Evolutionary conservation across 2,797 vertebrate species (phyloP).

Genomic region (Lerista edwardsae): DNA sequence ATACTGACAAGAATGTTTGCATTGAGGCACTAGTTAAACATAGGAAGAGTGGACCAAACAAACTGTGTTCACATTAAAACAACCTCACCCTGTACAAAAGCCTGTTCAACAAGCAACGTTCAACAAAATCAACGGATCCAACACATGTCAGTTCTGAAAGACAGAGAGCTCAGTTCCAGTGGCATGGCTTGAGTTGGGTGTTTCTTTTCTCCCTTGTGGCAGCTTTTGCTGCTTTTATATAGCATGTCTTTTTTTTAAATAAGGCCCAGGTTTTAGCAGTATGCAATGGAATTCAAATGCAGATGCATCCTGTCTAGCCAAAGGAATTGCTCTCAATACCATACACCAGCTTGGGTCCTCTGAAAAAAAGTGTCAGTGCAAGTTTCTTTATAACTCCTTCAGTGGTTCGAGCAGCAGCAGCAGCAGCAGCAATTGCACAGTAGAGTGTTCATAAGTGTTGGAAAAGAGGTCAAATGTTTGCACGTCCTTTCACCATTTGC

Average conservation of each 20-base stretch:
- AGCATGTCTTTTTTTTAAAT: constrained; percentile 10
- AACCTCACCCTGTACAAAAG: constrained; percentile 16
- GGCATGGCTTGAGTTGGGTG: background rate
- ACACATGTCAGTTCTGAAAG: constrained; percentile 5
- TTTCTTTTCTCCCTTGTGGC: background rate
- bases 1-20: background rate
- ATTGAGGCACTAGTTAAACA: constrained; percentile 48
- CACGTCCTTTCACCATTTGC: background rate
- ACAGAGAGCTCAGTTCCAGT: constrained; percentile 41
- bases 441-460: background rate
- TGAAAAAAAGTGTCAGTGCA: background rate
- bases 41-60: constrained; percentile 7
- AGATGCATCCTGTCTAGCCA: constrained; percentile 5
- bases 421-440: constrained; percentile 5
- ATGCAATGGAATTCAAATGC: constrained; percentile 6
- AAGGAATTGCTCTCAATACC: background rate
- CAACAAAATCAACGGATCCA: constrained; percentile 6
- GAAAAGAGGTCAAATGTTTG: constrained; percentile 33
- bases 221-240: constrained; percentile 39
- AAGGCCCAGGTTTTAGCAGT: constrained; percentile 28
- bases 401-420: background rate
- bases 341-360: background rate
- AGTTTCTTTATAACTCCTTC: constrained; percentile 23
- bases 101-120: constrained; percentile 55
- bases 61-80: background rate